These are phyloP conservation scores for Ispidina picta DNA, from an alignment of 2,797 vertebrate species.

Conservation along the genomic window DNA sequence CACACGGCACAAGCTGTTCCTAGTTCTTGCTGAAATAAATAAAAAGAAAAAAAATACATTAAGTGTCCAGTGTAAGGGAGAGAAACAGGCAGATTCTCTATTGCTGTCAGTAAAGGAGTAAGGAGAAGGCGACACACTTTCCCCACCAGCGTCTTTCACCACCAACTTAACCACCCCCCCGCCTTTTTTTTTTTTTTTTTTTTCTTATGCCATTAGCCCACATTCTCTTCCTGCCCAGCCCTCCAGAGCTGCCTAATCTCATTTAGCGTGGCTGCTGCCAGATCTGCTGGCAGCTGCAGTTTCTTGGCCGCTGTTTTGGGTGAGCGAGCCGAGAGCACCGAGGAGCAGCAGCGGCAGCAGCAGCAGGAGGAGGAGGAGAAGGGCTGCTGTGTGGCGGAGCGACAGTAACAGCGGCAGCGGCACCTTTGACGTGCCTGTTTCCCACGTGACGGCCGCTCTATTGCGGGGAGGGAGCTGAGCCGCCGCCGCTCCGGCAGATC, in stretches of 20 bases:
- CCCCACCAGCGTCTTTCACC: background rate
- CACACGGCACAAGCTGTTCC: background rate
- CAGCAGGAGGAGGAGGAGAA: background rate
- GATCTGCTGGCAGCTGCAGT: constrained; percentile 12
- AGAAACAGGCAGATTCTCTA: background rate
- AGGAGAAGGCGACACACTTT: background rate
- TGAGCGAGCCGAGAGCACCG: background rate
- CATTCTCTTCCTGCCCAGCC: constrained; percentile 35
- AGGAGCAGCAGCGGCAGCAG: background rate
- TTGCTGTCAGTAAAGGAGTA: background rate
- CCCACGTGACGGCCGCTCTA: constrained; percentile 78
- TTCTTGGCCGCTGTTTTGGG: constrained; percentile 12
- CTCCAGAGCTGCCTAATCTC: constrained; percentile 21
- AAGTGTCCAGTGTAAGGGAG: background rate
- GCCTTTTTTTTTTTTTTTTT: background rate
- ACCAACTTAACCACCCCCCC: background rate
- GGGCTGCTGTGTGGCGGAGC: background rate
- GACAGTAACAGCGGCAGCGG: constrained; percentile 18
- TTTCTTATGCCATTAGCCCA: background rate
- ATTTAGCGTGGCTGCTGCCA: constrained; percentile 1
- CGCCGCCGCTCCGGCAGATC: constrained; percentile 60
- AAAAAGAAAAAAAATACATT: background rate
- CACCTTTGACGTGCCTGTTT: constrained; percentile 68
- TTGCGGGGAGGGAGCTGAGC: constrained; percentile 67
- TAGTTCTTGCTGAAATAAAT: background rate